A percentile compares a stretch with the other conserved stretches of the same genome.
Conservation (phyloP, 1,140 invertebrate species). For the Telenomus remus region DNA sequence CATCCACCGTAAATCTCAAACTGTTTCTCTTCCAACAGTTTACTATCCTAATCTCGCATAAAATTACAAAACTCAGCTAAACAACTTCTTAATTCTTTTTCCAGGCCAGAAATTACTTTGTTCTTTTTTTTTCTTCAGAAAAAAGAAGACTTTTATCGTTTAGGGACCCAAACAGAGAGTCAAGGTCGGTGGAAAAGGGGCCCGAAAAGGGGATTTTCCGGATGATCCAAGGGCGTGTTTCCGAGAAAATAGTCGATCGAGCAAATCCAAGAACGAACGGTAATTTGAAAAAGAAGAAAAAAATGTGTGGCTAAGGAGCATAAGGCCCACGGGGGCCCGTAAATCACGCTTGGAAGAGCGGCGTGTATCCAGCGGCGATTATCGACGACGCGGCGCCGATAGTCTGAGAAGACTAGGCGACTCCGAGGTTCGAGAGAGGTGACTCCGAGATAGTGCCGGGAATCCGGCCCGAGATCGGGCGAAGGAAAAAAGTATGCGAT, state of each 20-base stretch:
- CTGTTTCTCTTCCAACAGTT: too few relatives aligned
- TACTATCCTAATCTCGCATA: too few relatives aligned
- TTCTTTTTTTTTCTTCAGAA: too few relatives aligned
- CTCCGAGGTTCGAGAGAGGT: slow-evolving; percentile 19
- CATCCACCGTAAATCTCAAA: too few relatives aligned
- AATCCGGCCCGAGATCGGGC: not conserved
- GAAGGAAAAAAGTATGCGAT: slow-evolving; percentile 21
- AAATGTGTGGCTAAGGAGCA: not conserved
- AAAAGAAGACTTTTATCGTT: too few relatives aligned
- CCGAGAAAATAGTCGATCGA: not conserved
- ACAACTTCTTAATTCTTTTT: too few relatives aligned
- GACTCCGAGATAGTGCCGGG: slow-evolving; percentile 5
- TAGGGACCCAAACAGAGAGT: too few relatives aligned
- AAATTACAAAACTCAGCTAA: too few relatives aligned
- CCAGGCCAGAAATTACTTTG: too few relatives aligned
- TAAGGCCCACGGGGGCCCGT: slow-evolving; percentile 12
- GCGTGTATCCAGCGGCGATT: slow-evolving; percentile 41
- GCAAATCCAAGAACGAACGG: slow-evolving; percentile 6
- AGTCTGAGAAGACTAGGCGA: slow-evolving; percentile 29
- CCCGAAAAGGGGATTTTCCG: slow-evolving; percentile 4
- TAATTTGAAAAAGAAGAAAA: slow-evolving; percentile 10
- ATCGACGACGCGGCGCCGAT: slow-evolving; percentile 51
- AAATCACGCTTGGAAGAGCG: slow-evolving; percentile 38
- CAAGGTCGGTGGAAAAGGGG: too few relatives aligned
- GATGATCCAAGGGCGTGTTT: not conserved